These are phyloP conservation scores for Papilio machaon DNA, from an alignment of 1,140 invertebrate genomes.

Conservation along the genomic window DNA sequence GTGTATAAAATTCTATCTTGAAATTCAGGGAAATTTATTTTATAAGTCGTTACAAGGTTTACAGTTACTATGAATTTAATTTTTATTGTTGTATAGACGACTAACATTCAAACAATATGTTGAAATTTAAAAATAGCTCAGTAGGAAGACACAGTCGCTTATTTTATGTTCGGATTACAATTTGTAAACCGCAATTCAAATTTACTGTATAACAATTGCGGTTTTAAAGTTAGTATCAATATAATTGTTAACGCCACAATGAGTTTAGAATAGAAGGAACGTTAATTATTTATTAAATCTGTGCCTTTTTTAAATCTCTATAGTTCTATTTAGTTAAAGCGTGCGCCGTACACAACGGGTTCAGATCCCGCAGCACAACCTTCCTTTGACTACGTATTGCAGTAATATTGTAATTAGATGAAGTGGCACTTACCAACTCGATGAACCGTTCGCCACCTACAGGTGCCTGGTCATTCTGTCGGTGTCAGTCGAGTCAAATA, in stretches of 20 bases:
- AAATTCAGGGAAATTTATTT: conserved; percentile 8
- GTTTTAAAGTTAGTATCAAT: background rate
- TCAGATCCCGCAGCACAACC: no score
- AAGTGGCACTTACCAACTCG: no score
- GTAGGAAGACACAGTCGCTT: background rate
- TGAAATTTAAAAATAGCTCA: background rate
- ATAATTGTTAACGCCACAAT: conserved; percentile 10
- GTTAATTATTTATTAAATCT: no score
- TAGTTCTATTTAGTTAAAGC: no score
- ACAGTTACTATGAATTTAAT: background rate
- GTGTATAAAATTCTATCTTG: conserved; percentile 4
- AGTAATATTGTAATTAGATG: no score
- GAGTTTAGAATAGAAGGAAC: background rate
- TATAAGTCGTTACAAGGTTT: background rate
- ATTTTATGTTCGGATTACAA: background rate
- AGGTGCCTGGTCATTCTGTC: no score
- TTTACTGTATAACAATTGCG: background rate
- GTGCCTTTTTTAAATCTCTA: no score
- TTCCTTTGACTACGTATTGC: no score
- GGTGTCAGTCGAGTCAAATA: no score
- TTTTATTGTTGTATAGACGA: conserved; percentile 1
- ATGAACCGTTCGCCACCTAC: no score
- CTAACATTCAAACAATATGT: conserved; percentile 1
- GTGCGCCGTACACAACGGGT: no score
- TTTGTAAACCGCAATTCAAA: background rate